These are phyloP conservation scores for Pterostichus madidus DNA, from an alignment of 2,888 invertebrate species.

Conservation along the genomic window DNA sequence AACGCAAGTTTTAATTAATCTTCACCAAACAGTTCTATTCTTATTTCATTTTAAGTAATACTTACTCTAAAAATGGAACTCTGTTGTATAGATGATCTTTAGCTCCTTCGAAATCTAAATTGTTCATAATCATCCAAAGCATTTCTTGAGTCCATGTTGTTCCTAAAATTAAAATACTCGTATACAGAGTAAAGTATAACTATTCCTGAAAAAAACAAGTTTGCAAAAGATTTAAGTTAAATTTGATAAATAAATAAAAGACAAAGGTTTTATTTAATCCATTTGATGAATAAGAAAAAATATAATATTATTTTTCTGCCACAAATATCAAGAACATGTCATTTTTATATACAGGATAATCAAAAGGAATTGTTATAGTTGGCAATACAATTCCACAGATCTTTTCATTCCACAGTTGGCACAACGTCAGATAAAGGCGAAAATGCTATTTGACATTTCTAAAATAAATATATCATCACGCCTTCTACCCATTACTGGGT, in stretches of 20 bases:
- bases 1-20: neutral
- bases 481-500: too few relatives aligned
- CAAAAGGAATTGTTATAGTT: too few relatives aligned
- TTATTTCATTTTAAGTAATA: neutral
- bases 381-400: too few relatives aligned
- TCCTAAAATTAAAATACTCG: conserved; percentile 50
- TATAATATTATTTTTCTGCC: too few relatives aligned
- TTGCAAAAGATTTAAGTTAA: neutral
- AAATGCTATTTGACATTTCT: too few relatives aligned
- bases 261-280: too few relatives aligned
- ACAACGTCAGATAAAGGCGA: too few relatives aligned
- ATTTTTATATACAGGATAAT: too few relatives aligned
- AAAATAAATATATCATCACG: too few relatives aligned
- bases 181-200: neutral
- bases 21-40: neutral
- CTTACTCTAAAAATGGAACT: conserved; percentile 63
- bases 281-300: too few relatives aligned
- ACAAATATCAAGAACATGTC: too few relatives aligned
- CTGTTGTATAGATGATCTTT: conserved; percentile 34
- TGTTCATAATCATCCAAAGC: conserved; percentile 63
- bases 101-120: conserved; percentile 62
- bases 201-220: neutral
- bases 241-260: neutral
- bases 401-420: too few relatives aligned
- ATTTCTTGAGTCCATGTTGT: conserved; percentile 67